These are phyloP conservation scores for Darevskia nairensis DNA, from an alignment of 2,797 vertebrate genomes.

Conservation along the genomic window DNA sequence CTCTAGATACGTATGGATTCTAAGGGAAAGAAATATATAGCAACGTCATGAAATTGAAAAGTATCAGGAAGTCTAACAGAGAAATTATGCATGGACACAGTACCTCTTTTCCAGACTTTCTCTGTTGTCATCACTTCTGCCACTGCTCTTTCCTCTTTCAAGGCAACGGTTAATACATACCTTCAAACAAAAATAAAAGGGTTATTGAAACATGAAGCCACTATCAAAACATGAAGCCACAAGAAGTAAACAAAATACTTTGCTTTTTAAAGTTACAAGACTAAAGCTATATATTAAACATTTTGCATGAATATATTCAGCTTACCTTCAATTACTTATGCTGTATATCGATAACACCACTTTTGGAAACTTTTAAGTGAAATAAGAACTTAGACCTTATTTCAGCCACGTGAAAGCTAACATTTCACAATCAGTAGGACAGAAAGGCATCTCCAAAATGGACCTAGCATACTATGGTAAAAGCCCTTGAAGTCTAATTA, in stretches of 20 bases:
- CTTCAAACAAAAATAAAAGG: constrained; percentile 72
- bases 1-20: constrained; percentile 94
- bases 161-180: constrained; percentile 92
- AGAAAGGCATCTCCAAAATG: not conserved
- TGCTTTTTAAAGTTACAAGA: not conserved
- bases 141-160: constrained; percentile 95
- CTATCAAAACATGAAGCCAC: constrained; percentile 13
- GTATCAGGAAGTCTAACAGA: not conserved
- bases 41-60: constrained; percentile 31
- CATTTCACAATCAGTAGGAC: constrained; percentile 35
- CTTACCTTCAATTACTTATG: not conserved
- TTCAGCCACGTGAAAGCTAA: constrained; percentile 12
- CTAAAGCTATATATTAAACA: not conserved
- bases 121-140: constrained; percentile 95
- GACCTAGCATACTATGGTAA: constrained; percentile 50
- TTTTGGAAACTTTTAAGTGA: not conserved
- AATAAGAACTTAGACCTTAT: not conserved
- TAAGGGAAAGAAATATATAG: constrained; percentile 68
- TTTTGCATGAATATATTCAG: not conserved
- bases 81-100: not conserved
- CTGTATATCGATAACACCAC: not conserved
- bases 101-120: constrained; percentile 97
- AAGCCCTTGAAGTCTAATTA: constrained; percentile 56
- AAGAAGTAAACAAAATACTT: not conserved
- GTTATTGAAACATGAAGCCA: constrained; percentile 17